Conservation (phyloP, 30 jellyfish, hydroid and myxozoan species). For the Aurelia coerulea region DNA sequence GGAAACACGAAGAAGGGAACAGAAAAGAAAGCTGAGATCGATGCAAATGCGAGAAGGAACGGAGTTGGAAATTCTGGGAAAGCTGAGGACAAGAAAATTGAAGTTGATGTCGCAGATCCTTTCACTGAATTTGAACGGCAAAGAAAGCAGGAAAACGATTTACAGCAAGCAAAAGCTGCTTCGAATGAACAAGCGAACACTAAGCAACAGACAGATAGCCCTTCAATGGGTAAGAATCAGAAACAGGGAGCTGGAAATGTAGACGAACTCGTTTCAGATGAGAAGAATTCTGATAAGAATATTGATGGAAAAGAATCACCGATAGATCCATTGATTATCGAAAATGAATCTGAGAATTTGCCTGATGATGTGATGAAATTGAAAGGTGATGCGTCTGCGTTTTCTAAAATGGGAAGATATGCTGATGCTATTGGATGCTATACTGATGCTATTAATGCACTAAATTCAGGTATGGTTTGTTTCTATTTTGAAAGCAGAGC, state of each 20-base stretch:
- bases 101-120: too few species aligned
- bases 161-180: too few species aligned
- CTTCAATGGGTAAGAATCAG: too few species aligned
- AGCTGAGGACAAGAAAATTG: too few species aligned
- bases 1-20: neutral
- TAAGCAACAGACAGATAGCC: too few species aligned
- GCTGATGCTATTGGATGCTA: constrained; percentile 35
- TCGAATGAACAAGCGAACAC: too few species aligned
- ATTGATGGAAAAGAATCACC: neutral
- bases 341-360: neutral
- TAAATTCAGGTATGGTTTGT: constrained; percentile 12
- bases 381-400: constrained; percentile 61
- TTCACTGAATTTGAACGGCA: too few species aligned
- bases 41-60: too few species aligned
- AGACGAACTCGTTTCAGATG: neutral
- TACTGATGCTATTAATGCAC: constrained; percentile 24
- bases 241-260: too few species aligned
- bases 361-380: constrained; percentile 55
- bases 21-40: too few species aligned
- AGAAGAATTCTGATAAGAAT: neutral
- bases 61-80: too few species aligned
- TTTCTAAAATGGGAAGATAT: constrained; percentile 32
- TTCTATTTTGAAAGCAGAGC: neutral
- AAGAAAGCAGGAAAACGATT: too few species aligned
- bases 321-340: neutral